phyloP scores from a whole-genome alignment of 2,113 vertebrate species.

The Coryphaenoides rupestris region DNA sequence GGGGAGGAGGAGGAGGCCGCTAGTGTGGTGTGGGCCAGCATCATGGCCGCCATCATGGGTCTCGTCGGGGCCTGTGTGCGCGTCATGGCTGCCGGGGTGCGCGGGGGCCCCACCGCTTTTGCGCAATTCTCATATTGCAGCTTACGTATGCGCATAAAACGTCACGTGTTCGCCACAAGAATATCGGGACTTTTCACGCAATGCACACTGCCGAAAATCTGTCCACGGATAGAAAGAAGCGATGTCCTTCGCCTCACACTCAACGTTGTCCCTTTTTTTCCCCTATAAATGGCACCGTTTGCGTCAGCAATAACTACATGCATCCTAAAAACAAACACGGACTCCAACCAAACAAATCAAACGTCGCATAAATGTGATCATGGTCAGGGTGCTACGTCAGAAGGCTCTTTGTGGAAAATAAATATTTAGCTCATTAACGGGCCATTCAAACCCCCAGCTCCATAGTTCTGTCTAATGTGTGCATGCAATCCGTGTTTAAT shows the following conservation, averaged over 20 bases:
- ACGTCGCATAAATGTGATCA: neutral
- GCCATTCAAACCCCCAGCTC: neutral
- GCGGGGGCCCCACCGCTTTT: no score
- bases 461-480: neutral
- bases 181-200: conserved; percentile 69
- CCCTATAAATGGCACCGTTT: neutral
- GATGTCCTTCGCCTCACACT: no score
- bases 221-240: no score
- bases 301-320: neutral
- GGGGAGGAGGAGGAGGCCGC: neutral
- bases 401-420: neutral
- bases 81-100: no score
- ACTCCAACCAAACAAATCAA: neutral
- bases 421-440: neutral
- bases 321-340: neutral
- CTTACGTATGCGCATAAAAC: conserved; percentile 51
- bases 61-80: conserved; percentile 63
- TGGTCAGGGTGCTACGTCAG: neutral
- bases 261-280: no score
- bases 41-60: conserved; percentile 67
- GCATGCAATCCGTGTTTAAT: neutral
- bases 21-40: conserved; percentile 33
- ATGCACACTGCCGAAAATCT: no score
- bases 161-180: conserved; percentile 64
- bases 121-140: no score